phyloP scores from a whole-genome alignment of 2,113 vertebrate genomes.

The Butorides virescens region DNA sequence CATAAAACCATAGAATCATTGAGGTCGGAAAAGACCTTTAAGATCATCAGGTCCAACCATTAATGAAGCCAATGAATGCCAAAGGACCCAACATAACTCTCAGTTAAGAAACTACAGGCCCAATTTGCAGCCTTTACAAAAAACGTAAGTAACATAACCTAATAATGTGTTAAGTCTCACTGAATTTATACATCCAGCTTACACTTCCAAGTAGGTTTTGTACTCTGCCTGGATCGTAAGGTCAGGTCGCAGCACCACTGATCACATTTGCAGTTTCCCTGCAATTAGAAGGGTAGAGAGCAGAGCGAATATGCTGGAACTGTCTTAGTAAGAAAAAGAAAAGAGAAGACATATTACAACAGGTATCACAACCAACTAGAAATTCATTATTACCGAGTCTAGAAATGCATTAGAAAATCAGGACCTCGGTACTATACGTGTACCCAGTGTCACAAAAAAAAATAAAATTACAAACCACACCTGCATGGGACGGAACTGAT shows the following conservation, averaged over 20 bases:
- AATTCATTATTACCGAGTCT: not conserved
- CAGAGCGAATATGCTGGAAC: not conserved
- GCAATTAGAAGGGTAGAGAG: not conserved
- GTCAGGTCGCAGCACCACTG: not conserved
- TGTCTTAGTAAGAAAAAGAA: not conserved
- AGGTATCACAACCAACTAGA: not conserved
- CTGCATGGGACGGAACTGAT: not conserved
- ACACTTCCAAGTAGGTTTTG: not conserved
- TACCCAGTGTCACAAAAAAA: no score
- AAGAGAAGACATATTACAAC: not conserved
- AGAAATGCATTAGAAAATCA: not conserved
- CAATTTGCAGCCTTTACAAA: not conserved
- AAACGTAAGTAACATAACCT: not conserved
- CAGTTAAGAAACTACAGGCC: not conserved
- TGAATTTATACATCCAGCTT: not conserved
- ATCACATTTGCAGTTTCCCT: not conserved
- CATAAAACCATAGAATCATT: no score
- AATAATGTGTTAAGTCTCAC: not conserved
- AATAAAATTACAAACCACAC: not conserved
- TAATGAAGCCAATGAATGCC: not conserved
- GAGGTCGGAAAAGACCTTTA: no score
- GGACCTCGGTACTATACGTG: rapidly evolving
- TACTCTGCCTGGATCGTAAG: not conserved
- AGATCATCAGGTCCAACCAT: no score
- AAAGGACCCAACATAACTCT: not conserved